A percentile compares a stretch with the other conserved stretches of the same genome.
phyloP scores from a whole-genome alignment of 2,797 vertebrate genomes.

The Poecilia wingei region DNA sequence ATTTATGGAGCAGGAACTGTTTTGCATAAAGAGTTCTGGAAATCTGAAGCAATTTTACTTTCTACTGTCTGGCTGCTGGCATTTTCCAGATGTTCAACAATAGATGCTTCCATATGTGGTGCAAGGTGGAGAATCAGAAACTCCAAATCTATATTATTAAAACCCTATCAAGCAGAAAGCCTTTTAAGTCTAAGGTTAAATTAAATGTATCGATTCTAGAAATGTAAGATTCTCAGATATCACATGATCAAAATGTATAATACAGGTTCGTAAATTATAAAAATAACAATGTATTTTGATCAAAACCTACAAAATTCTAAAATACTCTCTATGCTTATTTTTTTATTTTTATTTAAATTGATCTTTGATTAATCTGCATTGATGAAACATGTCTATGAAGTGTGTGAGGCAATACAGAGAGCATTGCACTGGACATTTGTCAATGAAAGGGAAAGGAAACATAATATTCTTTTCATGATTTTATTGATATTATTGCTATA shows the following conservation, averaged over 20 bases:
- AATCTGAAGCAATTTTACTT: constrained; percentile 77
- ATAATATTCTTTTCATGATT: neutral
- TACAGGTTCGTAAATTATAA: neutral
- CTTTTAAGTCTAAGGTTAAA: neutral
- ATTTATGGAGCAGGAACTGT: constrained; percentile 69
- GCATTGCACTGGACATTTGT: neutral
- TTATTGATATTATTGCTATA: neutral
- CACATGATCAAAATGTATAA: neutral
- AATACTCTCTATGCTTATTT: neutral
- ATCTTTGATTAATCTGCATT: neutral
- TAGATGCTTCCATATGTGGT: constrained; percentile 82
- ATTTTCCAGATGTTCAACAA: constrained; percentile 80
- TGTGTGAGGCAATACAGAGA: neutral
- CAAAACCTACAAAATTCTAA: neutral
- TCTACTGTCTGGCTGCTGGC: constrained; percentile 69
- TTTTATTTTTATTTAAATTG: neutral
- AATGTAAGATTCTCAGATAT: neutral
- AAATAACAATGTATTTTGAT: neutral
- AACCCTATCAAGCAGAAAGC: neutral
- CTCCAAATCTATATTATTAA: constrained; percentile 35
- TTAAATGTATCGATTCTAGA: neutral
- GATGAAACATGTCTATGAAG: neutral
- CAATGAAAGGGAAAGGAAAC: neutral
- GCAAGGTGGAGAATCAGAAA: constrained; percentile 46
- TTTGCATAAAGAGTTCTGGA: constrained; percentile 81